These are phyloP conservation scores for Cygnus atratus DNA, from an alignment of 2,113 vertebrate genomes.

Conservation along the genomic window DNA sequence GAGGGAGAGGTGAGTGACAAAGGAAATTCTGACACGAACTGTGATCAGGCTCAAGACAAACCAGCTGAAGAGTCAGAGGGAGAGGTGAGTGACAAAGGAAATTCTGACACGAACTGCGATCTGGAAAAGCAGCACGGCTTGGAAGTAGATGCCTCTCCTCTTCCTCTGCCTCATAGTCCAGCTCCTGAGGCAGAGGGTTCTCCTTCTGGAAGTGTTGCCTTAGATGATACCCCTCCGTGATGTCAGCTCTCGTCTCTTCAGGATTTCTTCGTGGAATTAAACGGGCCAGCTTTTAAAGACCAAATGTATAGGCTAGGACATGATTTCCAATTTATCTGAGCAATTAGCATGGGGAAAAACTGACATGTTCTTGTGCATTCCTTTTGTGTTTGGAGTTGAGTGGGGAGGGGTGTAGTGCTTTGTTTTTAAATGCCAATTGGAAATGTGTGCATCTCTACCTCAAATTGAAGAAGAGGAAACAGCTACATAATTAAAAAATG, in stretches of 20 bases:
- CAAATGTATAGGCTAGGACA: not conserved
- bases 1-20: conserved; percentile 65
- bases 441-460: not conserved
- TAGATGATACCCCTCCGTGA: conserved; percentile 54
- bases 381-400: not conserved
- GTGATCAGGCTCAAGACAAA: conserved; percentile 70
- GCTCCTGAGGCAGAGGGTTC: conserved; percentile 53
- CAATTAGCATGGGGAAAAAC: not conserved
- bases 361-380: not conserved
- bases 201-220: conserved; percentile 43
- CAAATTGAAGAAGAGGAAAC: not conserved
- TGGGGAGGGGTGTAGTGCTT: not conserved
- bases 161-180: conserved; percentile 22
- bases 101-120: conserved; percentile 33
- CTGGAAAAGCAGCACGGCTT: conserved; percentile 28
- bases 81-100: conserved; percentile 56
- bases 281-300: not conserved
- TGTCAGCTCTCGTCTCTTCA: not conserved
- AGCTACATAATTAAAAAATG: not conserved
- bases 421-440: not conserved
- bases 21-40: conserved; percentile 24
- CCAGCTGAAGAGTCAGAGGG: conserved; percentile 67
- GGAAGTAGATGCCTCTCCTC: conserved; percentile 41
- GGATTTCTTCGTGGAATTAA: not conserved
- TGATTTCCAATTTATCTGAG: not conserved